Base-by-base conservation (phyloP, 2,797 vertebrate genomes). In the Champsocephalus esox region DNA sequence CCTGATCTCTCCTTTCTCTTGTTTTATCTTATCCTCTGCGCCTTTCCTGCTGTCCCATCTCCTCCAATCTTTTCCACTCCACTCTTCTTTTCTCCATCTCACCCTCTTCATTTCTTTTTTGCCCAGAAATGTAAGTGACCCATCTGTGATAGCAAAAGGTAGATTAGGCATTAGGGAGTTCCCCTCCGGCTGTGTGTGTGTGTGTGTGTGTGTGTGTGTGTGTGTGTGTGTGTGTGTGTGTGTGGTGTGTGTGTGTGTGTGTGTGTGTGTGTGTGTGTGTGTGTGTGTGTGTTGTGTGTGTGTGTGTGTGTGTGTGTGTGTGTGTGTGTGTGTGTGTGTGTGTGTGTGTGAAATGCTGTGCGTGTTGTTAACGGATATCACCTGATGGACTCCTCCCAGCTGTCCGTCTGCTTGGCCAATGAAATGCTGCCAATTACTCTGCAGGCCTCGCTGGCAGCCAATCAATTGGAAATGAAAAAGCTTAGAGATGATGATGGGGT, bases 151-250 rank as follows among this genome's bases (percentile, higher is more conserved):
- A 73, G 71, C 73, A 67, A 87, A 82, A 87, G 85, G 90, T 92
- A 88, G 88, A 91, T 92, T 91, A 90, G 86, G 84, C 86, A 91
- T 92, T 84, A 81, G 87, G 82, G 89, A 90, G 82, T 87, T 88
- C 80, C 89, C 90, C 83, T 84, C 54, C 8, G 46, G 85, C 63
- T 57, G 16, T 61, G n/a, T 41, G 48, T 65, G 63, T 66, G 34
- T 38, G 46, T 62, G 28, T 61, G 74, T 54, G 28, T 68, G 57
- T 34, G 66, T 46, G 64, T 28, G 43, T 61, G 54, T 73, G 28
- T 74, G 59, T 66, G 52, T 77, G 43, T 61, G 54, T 58, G 57
- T 79, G 44, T 59, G 52, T 59, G 48, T 61, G 51, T 51, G 59
- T 52, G 64, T 50, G 56, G 24, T 59, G 67, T 73, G 46, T 67